These are phyloP conservation scores for Monarcha castaneiventris DNA, from an alignment of 2,113 vertebrate species.

Conservation along the genomic window DNA sequence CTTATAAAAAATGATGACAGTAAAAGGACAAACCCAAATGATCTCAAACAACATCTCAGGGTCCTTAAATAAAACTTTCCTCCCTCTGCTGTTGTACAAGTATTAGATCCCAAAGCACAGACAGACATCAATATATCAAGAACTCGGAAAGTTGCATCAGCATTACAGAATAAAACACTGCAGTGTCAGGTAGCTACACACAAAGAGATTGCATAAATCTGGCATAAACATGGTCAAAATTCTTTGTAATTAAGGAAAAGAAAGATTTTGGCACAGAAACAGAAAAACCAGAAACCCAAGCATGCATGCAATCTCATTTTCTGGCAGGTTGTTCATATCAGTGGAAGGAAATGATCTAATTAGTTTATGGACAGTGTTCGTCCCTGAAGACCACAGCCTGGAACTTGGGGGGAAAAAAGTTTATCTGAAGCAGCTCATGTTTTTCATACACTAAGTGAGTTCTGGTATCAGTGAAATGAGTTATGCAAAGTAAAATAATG, in stretches of 20 bases:
- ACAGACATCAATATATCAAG: neutral
- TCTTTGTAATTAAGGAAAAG: neutral
- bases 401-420: neutral
- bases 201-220: neutral
- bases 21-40: neutral
- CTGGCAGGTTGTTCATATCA: neutral
- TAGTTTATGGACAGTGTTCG: neutral
- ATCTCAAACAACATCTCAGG: neutral
- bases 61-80: neutral
- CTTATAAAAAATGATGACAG: neutral
- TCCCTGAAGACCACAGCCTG: conserved; percentile 4
- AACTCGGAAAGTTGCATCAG: neutral
- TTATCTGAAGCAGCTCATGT: neutral
- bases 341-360: conserved; percentile 39
- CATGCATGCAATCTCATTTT: neutral
- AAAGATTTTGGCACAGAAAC: neutral
- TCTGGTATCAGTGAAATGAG: neutral
- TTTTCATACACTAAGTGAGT: neutral
- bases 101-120: neutral
- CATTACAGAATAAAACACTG: neutral
- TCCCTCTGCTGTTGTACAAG: neutral
- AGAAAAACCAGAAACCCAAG: neutral
- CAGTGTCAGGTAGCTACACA: neutral
- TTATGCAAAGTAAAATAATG: neutral
- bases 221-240: neutral